phyloP scores from a whole-genome alignment of 1,140 invertebrate species.

The Formica selysi region DNA sequence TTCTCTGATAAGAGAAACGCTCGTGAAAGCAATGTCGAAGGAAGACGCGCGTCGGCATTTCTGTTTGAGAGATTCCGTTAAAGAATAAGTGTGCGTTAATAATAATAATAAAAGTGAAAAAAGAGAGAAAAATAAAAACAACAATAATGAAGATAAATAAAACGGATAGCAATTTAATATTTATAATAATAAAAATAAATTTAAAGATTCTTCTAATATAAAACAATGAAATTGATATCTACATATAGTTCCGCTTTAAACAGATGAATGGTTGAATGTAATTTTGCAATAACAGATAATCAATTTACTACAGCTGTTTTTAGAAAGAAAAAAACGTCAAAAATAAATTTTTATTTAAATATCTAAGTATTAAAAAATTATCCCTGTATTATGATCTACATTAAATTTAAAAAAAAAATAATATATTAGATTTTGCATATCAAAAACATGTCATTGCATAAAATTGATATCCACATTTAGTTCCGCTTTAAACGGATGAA shows the following conservation, averaged over 20 bases:
- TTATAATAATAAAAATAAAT: slow-evolving; percentile 7
- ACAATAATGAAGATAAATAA: neutral
- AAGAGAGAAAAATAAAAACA: too few relatives aligned
- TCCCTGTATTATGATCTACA: neutral
- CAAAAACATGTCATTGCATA: neutral
- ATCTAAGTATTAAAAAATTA: neutral
- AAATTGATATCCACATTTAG: neutral
- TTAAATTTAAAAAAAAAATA: neutral
- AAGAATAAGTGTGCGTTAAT: slow-evolving; percentile 35
- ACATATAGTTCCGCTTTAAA: neutral
- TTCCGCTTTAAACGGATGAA: neutral
- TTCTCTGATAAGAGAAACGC: slow-evolving; percentile 70
- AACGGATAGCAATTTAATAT: neutral
- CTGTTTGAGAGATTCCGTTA: slow-evolving; percentile 42
- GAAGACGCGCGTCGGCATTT: slow-evolving; percentile 33
- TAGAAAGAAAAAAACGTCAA: neutral
- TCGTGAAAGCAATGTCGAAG: slow-evolving; percentile 60
- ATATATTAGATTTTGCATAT: neutral
- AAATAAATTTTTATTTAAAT: neutral
- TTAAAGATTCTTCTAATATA: neutral
- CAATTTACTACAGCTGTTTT: neutral
- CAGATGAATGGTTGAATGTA: neutral
- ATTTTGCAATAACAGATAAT: neutral
- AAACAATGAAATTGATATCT: neutral
- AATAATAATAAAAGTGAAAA: slow-evolving; percentile 3